phyloP scores from a whole-genome alignment of 2,888 invertebrate species.

The Drosophila longiperda region DNA sequence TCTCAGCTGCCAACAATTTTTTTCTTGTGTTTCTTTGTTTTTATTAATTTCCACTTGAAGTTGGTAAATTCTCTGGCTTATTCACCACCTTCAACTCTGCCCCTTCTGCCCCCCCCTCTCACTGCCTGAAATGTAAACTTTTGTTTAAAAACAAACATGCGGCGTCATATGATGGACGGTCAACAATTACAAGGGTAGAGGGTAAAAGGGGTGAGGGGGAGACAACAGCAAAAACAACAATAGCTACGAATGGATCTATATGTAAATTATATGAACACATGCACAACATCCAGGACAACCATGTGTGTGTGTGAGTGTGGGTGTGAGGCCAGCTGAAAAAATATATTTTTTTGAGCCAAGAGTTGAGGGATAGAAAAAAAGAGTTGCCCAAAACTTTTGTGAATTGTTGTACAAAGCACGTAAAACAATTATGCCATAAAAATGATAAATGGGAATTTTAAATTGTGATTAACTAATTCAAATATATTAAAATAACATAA shows the following conservation, averaged over 20 bases:
- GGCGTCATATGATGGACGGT: conserved; percentile 66
- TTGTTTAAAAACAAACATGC: conserved; percentile 70
- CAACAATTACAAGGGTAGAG: conserved; percentile 57
- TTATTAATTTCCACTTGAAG: conserved; percentile 71
- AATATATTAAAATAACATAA: background rate
- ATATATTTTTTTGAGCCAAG: conserved; percentile 24
- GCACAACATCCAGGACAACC: conserved; percentile 21
- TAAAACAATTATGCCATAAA: background rate
- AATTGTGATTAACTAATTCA: background rate
- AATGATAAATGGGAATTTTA: background rate
- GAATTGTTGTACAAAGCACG: background rate
- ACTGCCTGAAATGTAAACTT: conserved; percentile 56
- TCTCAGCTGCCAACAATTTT: conserved; percentile 35
- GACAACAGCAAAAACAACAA: conserved; percentile 21
- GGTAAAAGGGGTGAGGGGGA: background rate
- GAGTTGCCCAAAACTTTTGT: background rate
- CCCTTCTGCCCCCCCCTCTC: background rate
- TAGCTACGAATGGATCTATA: conserved; percentile 49
- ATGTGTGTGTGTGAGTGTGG: background rate
- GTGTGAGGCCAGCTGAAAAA: conserved; percentile 33
- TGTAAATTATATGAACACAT: conserved; percentile 68
- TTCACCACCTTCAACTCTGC: conserved; percentile 3
- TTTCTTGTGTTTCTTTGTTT: conserved; percentile 3
- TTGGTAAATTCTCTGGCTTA: conserved; percentile 40
- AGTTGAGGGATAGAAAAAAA: background rate